phyloP scores from a whole-genome alignment of 2,888 invertebrate genomes.

The Apantesis nais region DNA sequence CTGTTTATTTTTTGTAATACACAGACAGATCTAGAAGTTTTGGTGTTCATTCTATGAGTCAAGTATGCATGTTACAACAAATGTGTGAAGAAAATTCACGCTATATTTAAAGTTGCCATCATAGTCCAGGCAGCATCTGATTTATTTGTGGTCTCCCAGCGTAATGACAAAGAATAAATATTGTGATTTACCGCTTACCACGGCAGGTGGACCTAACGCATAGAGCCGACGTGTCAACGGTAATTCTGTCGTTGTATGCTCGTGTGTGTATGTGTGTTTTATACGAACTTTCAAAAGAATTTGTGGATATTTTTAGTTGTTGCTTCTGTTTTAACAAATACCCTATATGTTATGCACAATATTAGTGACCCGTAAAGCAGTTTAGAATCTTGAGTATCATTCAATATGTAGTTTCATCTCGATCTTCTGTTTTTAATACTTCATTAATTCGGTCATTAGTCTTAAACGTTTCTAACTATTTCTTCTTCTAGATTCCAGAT shows the following conservation, averaged over 20 bases:
- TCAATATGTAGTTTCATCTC: slow-evolving; percentile 3
- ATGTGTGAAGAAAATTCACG: neutral
- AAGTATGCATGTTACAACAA: neutral
- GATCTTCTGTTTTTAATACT: neutral
- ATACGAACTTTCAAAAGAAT: slow-evolving; percentile 37
- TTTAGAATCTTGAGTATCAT: neutral
- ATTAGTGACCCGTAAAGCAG: neutral
- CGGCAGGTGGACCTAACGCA: slow-evolving; percentile 85
- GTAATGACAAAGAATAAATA: slow-evolving; percentile 54
- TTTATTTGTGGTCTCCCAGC: slow-evolving; percentile 53
- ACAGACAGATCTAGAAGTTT: neutral
- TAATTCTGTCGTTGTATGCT: slow-evolving; percentile 67
- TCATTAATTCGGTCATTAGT: slow-evolving; percentile 12
- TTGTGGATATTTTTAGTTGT: slow-evolving; percentile 47
- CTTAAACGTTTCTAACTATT: slow-evolving; percentile 27
- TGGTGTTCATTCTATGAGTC: neutral
- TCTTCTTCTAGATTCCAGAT: slow-evolving; percentile 47
- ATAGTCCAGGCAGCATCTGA: slow-evolving; percentile 30
- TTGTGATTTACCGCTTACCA: slow-evolving; percentile 78
- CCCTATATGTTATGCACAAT: neutral
- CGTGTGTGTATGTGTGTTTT: slow-evolving; percentile 65
- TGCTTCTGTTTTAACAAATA: slow-evolving; percentile 2
- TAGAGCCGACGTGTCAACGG: slow-evolving; percentile 80
- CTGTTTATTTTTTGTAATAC: neutral
- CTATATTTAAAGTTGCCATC: neutral